A percentile compares a stretch with the other conserved stretches of the same genome.
Conservation (phyloP, 1,140 invertebrate species). For the Panagrolaimus sp. region DNA sequence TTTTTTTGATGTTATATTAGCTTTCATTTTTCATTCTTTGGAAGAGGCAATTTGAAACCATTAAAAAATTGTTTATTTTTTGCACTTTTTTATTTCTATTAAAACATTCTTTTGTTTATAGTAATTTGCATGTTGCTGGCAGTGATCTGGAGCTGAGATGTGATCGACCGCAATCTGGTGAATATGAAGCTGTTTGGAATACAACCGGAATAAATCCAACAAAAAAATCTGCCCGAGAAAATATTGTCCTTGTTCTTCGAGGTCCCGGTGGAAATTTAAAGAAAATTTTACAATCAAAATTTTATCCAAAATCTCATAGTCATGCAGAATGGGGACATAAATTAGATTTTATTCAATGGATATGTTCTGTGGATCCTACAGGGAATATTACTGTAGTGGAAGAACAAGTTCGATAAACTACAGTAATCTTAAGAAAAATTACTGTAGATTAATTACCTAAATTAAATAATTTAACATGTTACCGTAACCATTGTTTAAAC, state of each 20-base stretch:
- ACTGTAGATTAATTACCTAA: too few relatives aligned
- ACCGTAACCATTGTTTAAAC: too few relatives aligned
- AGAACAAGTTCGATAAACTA: slow-evolving; percentile 7
- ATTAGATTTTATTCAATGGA: slow-evolving; percentile 30
- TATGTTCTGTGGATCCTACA: slow-evolving; percentile 34
- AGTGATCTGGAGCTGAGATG: slow-evolving; percentile 39
- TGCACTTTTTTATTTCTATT: too few relatives aligned
- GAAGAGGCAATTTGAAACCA: background rate
- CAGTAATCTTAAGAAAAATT: too few relatives aligned
- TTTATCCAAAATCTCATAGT: slow-evolving; percentile 27
- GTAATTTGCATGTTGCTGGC: slow-evolving; percentile 34
- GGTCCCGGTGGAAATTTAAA: slow-evolving; percentile 31
- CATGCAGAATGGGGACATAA: slow-evolving; percentile 41
- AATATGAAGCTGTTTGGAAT: slow-evolving; percentile 41
- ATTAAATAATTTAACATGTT: too few relatives aligned
- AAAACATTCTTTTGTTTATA: background rate
- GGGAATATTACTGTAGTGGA: slow-evolving; percentile 21
- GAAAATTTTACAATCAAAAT: slow-evolving; percentile 38
- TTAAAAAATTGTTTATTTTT: background rate
- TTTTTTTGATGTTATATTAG: background rate
- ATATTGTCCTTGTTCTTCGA: slow-evolving; percentile 38
- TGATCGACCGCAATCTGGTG: slow-evolving; percentile 24
- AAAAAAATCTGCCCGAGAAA: slow-evolving; percentile 33
- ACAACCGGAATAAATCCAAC: slow-evolving; percentile 43
- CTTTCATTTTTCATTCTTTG: background rate